Evolutionary conservation across 2,113 vertebrate species (phyloP), one percentile per base, ranked within the genome.

Genomic region (Saimiri boliviensis): DNA sequence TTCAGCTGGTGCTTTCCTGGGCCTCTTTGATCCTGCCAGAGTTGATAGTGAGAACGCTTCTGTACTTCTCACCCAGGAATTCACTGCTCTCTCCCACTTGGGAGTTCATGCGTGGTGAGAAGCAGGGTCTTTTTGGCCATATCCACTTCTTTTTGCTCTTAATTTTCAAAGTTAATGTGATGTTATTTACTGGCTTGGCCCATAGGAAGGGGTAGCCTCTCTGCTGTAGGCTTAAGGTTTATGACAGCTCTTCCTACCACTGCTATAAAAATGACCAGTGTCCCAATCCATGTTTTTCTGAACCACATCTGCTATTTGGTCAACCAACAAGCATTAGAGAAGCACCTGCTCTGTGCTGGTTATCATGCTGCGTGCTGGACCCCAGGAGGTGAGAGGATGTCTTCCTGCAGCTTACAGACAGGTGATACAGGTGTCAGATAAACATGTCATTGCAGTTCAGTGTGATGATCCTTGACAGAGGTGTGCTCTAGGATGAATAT

Each of bases 131-230:
- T 66, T 84, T 60, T 25, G 9, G 23, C 32, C 56, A 81, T 14
- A 63, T 23, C 5, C 21, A 66, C 13, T 8, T 30, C 20, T 40
- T 87, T 95, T 90, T 92, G 74, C 20, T 79, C 27, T 87, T 80
- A 70, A 45, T 83, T 79, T 49, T 45, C 25, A 74, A 84, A 95
- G 77, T 95, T 89, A 87, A 96, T 54, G 66, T n/a, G 47, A 13
- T 87, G 19, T 13, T 82, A 17, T 90, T 97, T 97, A 74, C 66
- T 94, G 77, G 49, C 87, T 52, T 96, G 79, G 63, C 21, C 37
- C 5, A 13, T 37, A 87, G 56, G 84, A 93, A 89, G 70, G 14
- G 32, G 19, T 25, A 81, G n/a, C 25, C 6, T 71, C 32, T 96
- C 30, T 76, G 21, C 19, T 89, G 8, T 83, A 79, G 80, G 66